Percentiles rank a stretch among this genome's conserved stretches.
These are phyloP conservation scores for Copsychus sechellarum DNA, from an alignment of 2,113 vertebrate genomes.

Conservation along the genomic window DNA sequence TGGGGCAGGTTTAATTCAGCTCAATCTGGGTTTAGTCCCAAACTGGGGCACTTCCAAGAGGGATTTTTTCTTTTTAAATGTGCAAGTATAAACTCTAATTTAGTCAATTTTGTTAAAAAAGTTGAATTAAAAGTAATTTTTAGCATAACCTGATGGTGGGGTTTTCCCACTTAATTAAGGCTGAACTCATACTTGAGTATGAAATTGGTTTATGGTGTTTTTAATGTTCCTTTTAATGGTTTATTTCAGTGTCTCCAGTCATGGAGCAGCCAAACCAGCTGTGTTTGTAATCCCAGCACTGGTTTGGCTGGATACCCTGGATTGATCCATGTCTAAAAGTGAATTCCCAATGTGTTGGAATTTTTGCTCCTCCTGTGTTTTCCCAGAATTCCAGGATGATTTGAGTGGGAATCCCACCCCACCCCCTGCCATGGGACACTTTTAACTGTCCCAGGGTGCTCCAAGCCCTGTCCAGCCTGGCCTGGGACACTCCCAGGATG, in stretches of 20 bases:
- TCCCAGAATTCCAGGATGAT: background rate
- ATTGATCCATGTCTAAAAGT: background rate
- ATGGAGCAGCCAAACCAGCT: background rate
- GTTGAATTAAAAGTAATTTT: background rate
- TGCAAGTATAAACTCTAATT: background rate
- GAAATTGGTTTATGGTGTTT: background rate
- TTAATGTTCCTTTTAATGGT: background rate
- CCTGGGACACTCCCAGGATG: background rate
- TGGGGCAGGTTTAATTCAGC: background rate
- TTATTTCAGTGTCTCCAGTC: too few relatives aligned
- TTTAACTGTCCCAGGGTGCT: background rate
- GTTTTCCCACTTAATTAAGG: background rate
- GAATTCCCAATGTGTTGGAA: fast-evolving
- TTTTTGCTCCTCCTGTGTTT: background rate
- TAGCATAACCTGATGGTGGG: too few relatives aligned
- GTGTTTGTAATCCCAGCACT: background rate
- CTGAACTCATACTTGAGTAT: background rate
- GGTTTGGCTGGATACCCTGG: fast-evolving
- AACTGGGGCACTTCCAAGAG: background rate
- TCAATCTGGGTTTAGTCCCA: background rate
- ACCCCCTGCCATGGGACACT: fast-evolving
- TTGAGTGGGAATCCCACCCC: background rate
- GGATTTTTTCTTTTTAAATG: background rate
- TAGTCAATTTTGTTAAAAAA: fast-evolving
- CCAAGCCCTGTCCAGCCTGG: background rate